Conservation (phyloP, 2,888 invertebrate genomes). For the Neoscelio sp. region DNA sequence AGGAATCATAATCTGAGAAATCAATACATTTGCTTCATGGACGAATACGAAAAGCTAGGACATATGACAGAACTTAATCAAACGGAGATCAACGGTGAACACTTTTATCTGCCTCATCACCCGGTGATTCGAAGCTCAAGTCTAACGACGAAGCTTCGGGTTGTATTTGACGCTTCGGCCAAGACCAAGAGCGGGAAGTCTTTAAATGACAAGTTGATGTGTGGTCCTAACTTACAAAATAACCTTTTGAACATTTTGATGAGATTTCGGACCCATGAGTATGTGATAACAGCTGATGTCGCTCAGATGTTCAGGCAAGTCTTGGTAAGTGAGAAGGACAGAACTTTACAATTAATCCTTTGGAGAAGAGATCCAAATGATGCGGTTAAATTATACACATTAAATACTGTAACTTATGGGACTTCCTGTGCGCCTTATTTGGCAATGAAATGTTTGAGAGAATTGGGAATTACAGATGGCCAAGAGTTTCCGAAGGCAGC, state of each 20-base stretch:
- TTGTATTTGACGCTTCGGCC: constrained; percentile 12
- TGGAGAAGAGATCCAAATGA: neutral
- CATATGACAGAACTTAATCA: constrained; percentile 43
- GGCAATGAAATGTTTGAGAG: constrained; percentile 7
- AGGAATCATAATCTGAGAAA: neutral
- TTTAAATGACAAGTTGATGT: constrained; percentile 26
- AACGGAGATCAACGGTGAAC: neutral
- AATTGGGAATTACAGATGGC: neutral
- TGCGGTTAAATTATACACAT: constrained; percentile 2
- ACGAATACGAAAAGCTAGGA: constrained; percentile 39
- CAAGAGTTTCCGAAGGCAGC: constrained; percentile 55
- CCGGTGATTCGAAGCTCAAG: constrained; percentile 12
- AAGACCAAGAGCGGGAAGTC: constrained; percentile 3
- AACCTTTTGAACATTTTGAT: neutral
- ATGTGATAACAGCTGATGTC: constrained; percentile 27
- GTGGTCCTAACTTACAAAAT: constrained; percentile 16
- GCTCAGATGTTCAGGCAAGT: constrained; percentile 13
- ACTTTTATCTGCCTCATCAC: constrained; percentile 29
- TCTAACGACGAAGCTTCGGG: constrained; percentile 6
- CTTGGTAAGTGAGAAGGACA: constrained; percentile 8
- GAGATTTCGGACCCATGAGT: constrained; percentile 11
- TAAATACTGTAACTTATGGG: constrained; percentile 29
- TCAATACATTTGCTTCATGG: constrained; percentile 54
- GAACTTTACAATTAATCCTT: neutral
- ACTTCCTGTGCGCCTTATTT: constrained; percentile 13